Evolutionary conservation across 2,113 vertebrate genomes (phyloP).

Genomic region (Caloenas nicobarica): DNA sequence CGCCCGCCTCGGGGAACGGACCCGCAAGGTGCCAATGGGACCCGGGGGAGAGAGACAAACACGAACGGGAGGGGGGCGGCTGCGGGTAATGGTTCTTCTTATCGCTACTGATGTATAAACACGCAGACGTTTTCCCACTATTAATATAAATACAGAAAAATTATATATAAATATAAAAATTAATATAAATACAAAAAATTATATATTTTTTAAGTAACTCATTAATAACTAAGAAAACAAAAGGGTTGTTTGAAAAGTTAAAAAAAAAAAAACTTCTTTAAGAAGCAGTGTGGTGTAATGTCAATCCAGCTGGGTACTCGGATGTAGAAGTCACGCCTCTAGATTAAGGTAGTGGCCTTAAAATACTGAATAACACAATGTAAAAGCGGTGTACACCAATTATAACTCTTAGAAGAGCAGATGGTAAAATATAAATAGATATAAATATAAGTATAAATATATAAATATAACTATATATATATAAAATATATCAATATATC

Average conservation of each 20-base stretch:
- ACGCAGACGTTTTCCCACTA: fast-evolving
- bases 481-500: too few relatives aligned
- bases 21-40: not conserved
- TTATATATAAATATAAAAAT: too few relatives aligned
- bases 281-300: not conserved
- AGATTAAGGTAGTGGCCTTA: not conserved
- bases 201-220: too few relatives aligned
- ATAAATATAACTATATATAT: too few relatives aligned
- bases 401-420: not conserved
- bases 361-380: not conserved
- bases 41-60: fast-evolving
- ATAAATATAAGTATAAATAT: too few relatives aligned
- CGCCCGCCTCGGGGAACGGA: not conserved
- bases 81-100: fast-evolving
- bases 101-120: fast-evolving
- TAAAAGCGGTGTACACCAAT: not conserved
- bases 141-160: fast-evolving
- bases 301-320: not conserved
- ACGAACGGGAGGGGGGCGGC: not conserved
- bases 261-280: not conserved
- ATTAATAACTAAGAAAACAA: not conserved
- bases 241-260: not conserved
- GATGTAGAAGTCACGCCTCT: not conserved
- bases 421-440: not conserved
- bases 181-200: too few relatives aligned